Evolutionary conservation across 2,797 vertebrate genomes (phyloP).

Genomic region (Artibeus jamaicensis): DNA sequence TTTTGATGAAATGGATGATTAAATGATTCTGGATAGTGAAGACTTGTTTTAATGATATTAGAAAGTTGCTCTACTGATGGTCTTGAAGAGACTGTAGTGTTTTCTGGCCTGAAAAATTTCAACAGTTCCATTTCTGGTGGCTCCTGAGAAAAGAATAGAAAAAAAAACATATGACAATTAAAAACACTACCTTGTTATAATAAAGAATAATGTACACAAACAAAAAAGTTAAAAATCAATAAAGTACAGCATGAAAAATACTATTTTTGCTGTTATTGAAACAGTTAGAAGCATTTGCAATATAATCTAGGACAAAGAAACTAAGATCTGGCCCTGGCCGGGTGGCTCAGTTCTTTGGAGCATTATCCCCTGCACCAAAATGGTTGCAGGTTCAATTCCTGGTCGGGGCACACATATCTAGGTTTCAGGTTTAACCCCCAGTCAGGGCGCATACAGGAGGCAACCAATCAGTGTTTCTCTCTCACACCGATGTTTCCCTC

Average conservation of each 20-base stretch:
- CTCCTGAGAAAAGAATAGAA: slow-evolving; percentile 84
- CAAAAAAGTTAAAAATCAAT: not conserved
- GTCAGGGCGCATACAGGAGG: not conserved
- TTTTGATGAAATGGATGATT: slow-evolving; percentile 91
- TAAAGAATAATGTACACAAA: not conserved
- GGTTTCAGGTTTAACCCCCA: not conserved
- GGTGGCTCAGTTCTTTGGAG: too few relatives aligned
- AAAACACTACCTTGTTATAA: not conserved
- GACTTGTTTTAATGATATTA: slow-evolving; percentile 93
- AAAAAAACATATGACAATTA: slow-evolving; percentile 33
- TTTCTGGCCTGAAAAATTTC: slow-evolving; percentile 92
- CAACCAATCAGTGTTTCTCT: not conserved
- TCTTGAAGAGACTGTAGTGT: slow-evolving; percentile 82
- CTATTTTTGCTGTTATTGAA: slow-evolving; percentile 24
- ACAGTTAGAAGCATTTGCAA: not conserved
- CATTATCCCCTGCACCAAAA: not conserved
- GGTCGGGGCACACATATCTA: not conserved
- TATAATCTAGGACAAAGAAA: not conserved
- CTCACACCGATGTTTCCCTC: not conserved
- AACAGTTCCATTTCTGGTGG: slow-evolving; percentile 92
- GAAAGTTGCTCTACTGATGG: slow-evolving; percentile 92
- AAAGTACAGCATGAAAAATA: not conserved
- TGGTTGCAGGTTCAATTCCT: not conserved
- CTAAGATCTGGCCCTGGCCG: not conserved
- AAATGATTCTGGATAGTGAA: slow-evolving; percentile 95